Evolutionary conservation across 2,888 invertebrate genomes (phyloP).

Genomic region (Hypselothyrea guttata): DNA sequence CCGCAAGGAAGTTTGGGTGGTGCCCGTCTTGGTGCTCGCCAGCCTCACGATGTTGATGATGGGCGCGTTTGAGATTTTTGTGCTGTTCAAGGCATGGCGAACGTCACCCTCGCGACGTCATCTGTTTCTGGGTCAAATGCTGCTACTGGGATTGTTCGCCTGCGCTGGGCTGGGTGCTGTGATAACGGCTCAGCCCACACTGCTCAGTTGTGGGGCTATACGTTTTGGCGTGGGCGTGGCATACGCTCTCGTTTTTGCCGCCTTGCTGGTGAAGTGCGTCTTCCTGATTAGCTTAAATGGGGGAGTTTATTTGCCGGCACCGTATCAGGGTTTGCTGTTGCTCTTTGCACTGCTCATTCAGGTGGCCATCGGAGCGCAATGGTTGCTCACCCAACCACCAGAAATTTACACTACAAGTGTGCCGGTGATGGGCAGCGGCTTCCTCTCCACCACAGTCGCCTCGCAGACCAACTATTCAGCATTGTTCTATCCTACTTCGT

Average conservation of each 20-base stretch:
- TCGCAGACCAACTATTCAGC: slow-evolving; percentile 71
- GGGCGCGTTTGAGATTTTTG: slow-evolving; percentile 93
- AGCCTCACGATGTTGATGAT: slow-evolving; percentile 92
- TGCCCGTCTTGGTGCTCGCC: slow-evolving; percentile 92
- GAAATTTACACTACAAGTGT: slow-evolving; percentile 83
- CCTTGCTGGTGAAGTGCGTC: slow-evolving; percentile 95
- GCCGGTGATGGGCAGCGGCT: slow-evolving; percentile 73
- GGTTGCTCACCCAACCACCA: slow-evolving; percentile 92
- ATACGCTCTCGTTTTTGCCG: slow-evolving; percentile 93
- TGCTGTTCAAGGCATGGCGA: slow-evolving; percentile 92
- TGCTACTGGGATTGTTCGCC: slow-evolving; percentile 91
- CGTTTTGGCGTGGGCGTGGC: slow-evolving; percentile 92
- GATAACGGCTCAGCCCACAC: slow-evolving; percentile 89
- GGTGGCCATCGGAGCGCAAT: slow-evolving; percentile 92
- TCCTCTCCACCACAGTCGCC: slow-evolving; percentile 71
- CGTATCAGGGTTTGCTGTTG: slow-evolving; percentile 94
- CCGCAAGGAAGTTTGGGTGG: slow-evolving; percentile 93
- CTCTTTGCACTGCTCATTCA: slow-evolving; percentile 96
- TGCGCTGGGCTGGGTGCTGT: slow-evolving; percentile 91
- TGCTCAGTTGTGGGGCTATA: slow-evolving; percentile 91
- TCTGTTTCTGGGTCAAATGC: slow-evolving; percentile 92
- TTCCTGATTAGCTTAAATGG: slow-evolving; percentile 95
- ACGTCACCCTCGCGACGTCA: slow-evolving; percentile 93
- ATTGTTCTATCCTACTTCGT: slow-evolving; percentile 69
- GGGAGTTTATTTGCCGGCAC: slow-evolving; percentile 95